Base-by-base conservation (phyloP, 2,797 vertebrate genomes). In the Peromyscus aztecus region DNA sequence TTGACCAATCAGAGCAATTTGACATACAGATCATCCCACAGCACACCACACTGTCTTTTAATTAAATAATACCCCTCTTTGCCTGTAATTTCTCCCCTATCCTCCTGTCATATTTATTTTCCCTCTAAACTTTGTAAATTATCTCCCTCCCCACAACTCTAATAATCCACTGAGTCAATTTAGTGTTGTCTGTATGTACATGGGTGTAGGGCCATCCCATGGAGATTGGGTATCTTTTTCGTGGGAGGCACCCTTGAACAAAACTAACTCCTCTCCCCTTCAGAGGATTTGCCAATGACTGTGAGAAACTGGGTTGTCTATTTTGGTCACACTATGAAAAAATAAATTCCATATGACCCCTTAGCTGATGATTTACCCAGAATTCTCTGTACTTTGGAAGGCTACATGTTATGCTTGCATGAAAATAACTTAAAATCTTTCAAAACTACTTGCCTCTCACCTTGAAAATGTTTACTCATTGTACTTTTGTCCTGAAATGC, bases 361-460 rank as follows among this genome's bases (percentile, higher is more conserved):
- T 81, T 90, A 92, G 86, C 23, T 71, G 43, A 40, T 85, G 2
- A 40, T 91, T 92, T 95, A 31, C 37, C n/a, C 89, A 37, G 13
- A 85, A 78, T 89, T 91, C 14, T 85, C 17, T 63, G 10, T 80
- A 57, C 6, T 4, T 94, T 71, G 2, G 43, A 52, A 21, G 57
- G 40, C 3, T 73, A 3, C 6, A 46, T 4, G 3, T 40, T 75
- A 73, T 13, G 19, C 1, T 67, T 71, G 0, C 27, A 75, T 27
- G 73, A 46, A 95, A 94, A 43, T 77, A 88, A 81, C 7, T 49
- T 76, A 49, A 82, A 83, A 63, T 90, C 10, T 11, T 77, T 34
- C 37, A 84, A 85, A 71, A 90, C 43, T 21, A 77, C 19, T 73
- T 85, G 16, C 67, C 0, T 9, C 77, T 5, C 12, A 1, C 2